Base-by-base conservation (phyloP, 92 coral and sea anemone species). In the Epizoanthus scotinus region DNA sequence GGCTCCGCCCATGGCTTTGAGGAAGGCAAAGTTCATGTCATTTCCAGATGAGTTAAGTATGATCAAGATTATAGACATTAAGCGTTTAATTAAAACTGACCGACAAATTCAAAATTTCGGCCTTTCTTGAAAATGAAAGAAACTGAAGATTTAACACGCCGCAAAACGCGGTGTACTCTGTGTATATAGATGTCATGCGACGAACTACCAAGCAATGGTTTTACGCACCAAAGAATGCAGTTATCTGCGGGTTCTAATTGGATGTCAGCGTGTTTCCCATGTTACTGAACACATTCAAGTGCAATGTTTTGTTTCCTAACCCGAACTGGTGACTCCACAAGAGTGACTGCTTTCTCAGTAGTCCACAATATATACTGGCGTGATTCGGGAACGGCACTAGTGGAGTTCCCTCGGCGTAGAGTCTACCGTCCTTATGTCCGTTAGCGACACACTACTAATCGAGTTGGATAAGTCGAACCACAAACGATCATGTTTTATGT, bases 31-130 rank as follows among this genome's bases (percentile, higher is more conserved):
- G 57, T 38, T 31, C n/a, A 31, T 59, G 52, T 55, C 79, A 56
- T 40, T 75, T 28, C 25, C 1, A 29, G 47, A 74, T 20, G 36
- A 75, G 6, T 20, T 34, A 75, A 52, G 22, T 31, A 59, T 40
- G 58, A 73, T 58, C 81, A 20, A 75, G 27, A 75, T 67, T 21
- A 44, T 44, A 21, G 65, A 56, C 79, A 20, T 8, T 8, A 31
- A 19, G 40, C 14, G 38, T 44, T 59, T 75, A 57, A 75, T 36
- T 58, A 34, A 57, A 22, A 55, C 21, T 6, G 24, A 27, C 22
- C 47, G 19, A 22, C 55, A 66, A 38, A 36, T 57, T 36, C 25
- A 34, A 22, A 58, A 21, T 75, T 58, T 58, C 36, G 81, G 63
- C 57, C 20, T 29, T 38, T 24, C 73, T 17, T 42, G 28, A 40